A percentile compares a stretch with the other conserved stretches of the same genome.
phyloP scores from a whole-genome alignment of 2,888 invertebrate species.

The Microdon myrmicae region DNA sequence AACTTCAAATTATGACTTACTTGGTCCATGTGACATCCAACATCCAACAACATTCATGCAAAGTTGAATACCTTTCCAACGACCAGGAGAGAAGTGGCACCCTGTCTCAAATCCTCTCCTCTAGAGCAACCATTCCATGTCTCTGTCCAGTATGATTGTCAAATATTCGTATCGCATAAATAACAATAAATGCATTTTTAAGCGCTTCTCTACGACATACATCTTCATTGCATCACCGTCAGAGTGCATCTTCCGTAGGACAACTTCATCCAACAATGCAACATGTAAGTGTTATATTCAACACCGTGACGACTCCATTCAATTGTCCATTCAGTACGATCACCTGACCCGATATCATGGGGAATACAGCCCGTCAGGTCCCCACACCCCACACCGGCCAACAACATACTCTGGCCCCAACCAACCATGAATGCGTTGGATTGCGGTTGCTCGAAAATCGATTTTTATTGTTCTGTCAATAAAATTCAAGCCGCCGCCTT shows the following conservation, averaged over 20 bases:
- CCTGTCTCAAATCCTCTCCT: no score
- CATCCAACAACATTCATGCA: no score
- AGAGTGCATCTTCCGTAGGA: constrained; percentile 34
- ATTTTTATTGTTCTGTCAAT: constrained; percentile 52
- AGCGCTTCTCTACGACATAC: constrained; percentile 12
- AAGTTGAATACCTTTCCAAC: no score
- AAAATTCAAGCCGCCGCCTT: constrained; percentile 47
- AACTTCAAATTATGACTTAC: no score
- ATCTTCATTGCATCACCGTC: constrained; percentile 44
- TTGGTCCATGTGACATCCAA: no score
- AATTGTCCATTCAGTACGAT: constrained; percentile 37
- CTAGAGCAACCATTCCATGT: no score
- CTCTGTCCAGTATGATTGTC: constrained; percentile 43
- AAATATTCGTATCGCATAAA: constrained; percentile 46
- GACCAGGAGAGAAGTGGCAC: no score
- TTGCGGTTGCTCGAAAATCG: constrained; percentile 41
- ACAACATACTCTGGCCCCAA: no score
- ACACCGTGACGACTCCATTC: constrained; percentile 45
- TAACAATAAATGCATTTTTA: constrained; percentile 52
- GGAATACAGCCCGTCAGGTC: constrained; percentile 18
- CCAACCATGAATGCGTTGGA: constrained; percentile 29
- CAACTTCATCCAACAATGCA: constrained; percentile 36
- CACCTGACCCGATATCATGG: constrained; percentile 18
- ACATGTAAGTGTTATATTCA: constrained; percentile 43
- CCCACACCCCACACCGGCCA: constrained; percentile 15